These are phyloP conservation scores for Agrochola litura DNA, from an alignment of 2,888 invertebrate species.

Conservation along the genomic window DNA sequence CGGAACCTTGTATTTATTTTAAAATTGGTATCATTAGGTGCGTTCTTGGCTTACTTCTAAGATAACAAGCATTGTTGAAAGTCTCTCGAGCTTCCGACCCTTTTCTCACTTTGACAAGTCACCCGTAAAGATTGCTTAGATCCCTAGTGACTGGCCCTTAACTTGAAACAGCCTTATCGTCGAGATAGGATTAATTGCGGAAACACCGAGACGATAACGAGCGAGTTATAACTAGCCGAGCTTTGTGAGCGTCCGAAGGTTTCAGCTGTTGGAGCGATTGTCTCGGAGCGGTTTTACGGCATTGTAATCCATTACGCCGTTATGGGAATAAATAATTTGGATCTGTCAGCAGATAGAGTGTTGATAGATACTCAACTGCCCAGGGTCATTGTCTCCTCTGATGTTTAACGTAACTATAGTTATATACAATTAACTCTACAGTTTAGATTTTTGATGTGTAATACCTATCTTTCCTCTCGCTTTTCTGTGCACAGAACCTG, in stretches of 20 bases:
- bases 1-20: constrained; percentile 81
- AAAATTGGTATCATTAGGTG: constrained; percentile 88
- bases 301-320: constrained; percentile 60
- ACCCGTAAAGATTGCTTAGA: constrained; percentile 90
- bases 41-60: constrained; percentile 87
- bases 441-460: background rate
- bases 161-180: constrained; percentile 89
- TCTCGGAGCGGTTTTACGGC: constrained; percentile 65
- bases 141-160: constrained; percentile 88
- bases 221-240: constrained; percentile 84
- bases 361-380: constrained; percentile 32
- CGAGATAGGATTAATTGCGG: constrained; percentile 89
- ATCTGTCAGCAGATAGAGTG: constrained; percentile 49
- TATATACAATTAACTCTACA: background rate
- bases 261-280: constrained; percentile 66
- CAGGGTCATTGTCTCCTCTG: constrained; percentile 12
- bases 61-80: constrained; percentile 91
- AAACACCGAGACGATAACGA: constrained; percentile 87
- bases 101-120: constrained; percentile 90
- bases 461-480: too few species aligned
- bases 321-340: constrained; percentile 61
- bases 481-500: too few species aligned
- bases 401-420: background rate
- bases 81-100: constrained; percentile 89
- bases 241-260: constrained; percentile 74